Evolutionary conservation across 2,113 vertebrate species (phyloP).

Genomic region (Mobula hypostoma): DNA sequence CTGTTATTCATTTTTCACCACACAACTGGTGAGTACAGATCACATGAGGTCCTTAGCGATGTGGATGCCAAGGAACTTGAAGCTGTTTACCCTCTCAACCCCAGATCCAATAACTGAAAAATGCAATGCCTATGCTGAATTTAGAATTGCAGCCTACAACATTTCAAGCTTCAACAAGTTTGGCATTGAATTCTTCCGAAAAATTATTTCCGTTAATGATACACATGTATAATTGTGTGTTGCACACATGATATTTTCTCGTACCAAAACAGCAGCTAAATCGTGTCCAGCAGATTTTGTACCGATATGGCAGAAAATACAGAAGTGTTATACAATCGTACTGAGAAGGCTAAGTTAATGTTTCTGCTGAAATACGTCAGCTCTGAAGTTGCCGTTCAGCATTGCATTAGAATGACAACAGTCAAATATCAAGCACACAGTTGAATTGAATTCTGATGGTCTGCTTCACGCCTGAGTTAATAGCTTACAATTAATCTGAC

Average conservation of each 20-base stretch:
- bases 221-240: background rate
- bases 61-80: too few relatives aligned
- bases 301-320: background rate
- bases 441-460: background rate
- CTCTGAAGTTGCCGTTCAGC: background rate
- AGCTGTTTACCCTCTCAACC: too few relatives aligned
- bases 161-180: background rate
- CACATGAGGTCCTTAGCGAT: too few relatives aligned
- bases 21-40: too few relatives aligned
- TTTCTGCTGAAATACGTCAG: background rate
- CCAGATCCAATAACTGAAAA: too few relatives aligned
- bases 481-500: background rate
- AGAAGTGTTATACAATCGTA: background rate
- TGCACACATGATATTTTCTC: background rate
- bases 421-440: background rate
- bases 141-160: background rate
- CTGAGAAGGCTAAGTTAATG: background rate
- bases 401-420: background rate
- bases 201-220: background rate
- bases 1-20: too few relatives aligned
- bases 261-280: background rate
- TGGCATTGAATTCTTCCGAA: too few relatives aligned
- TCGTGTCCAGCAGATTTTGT: background rate
- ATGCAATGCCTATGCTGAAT: background rate
- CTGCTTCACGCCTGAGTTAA: background rate